Evolutionary conservation across 2,113 vertebrate species (phyloP), one percentile per base, ranked within the genome.

Genomic region (Daubentonia madagascariensis): DNA sequence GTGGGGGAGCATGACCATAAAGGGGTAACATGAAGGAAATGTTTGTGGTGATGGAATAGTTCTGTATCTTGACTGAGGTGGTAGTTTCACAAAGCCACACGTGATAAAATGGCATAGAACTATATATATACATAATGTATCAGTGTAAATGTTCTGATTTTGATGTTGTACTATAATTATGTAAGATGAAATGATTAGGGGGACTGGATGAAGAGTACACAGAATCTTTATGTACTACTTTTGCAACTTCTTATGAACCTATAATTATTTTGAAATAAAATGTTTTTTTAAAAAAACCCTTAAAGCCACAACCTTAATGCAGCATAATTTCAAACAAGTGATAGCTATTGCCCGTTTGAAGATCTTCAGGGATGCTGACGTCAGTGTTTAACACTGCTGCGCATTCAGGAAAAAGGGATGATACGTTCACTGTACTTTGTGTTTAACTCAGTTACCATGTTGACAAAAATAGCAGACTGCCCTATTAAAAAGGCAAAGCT

Each of bases 281-380:
- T 61, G 8, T 81, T 95, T 73, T 20, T 7, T 0, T 32, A n/a
- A 52, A 85, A 50, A 63, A 78, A 32, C 59, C 57, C 68, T 59
- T 89, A 4, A 73, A n/a, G 45, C 6, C 45, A 92, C 97, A 98
- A 92, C 91, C 84, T 98, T 97, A 92, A 94, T 92, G 97, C 95
- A 97, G 94, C 65, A 89, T 95, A 94, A 96, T 59, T 98, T 97
- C 95, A 98, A 85, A 89, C 73, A 59, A 97, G 97, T 94, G 97
- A 93, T 96, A 98, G 97, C 95, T 91, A 97, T 96, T 98, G 97
- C 97, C 94, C 61, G 35, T 96, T 68, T 70, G 97, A 97, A 92
- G 70, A 85, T 50, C 40, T 97, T 65, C 23, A 93, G 85, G 17
- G 37, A 78, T 45, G 12, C 30, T 91, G 14, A 72, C 5, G 0